These are phyloP conservation scores for Brachypterus glaber DNA, from an alignment of 2,888 invertebrate species.

Conservation along the genomic window DNA sequence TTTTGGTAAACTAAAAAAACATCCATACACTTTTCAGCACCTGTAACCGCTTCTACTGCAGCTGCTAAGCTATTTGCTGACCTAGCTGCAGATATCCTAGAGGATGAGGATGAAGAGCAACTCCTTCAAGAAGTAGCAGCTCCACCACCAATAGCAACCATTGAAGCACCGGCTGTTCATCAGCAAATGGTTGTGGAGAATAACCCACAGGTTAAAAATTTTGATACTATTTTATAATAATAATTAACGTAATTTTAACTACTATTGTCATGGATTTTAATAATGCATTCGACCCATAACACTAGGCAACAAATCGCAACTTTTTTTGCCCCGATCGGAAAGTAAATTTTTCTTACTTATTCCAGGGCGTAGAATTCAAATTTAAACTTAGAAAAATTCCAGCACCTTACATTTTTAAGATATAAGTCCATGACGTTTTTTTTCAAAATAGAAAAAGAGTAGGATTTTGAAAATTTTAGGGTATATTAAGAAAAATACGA, in stretches of 20 bases:
- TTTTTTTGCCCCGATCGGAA: too few relatives aligned
- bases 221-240: slow-evolving; percentile 21
- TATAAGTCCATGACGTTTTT: too few relatives aligned
- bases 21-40: slow-evolving; percentile 26
- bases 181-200: slow-evolving; percentile 36
- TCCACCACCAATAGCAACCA: background rate
- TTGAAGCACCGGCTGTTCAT: slow-evolving; percentile 12
- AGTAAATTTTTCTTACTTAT: too few relatives aligned
- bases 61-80: slow-evolving; percentile 81
- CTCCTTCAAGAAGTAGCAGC: slow-evolving; percentile 33
- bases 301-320: too few relatives aligned
- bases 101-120: slow-evolving; percentile 62
- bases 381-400: too few relatives aligned
- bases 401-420: too few relatives aligned
- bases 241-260: slow-evolving; percentile 27
- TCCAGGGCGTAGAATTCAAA: too few relatives aligned
- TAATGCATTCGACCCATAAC: too few relatives aligned
- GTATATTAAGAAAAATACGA: too few relatives aligned
- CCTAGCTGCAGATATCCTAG: slow-evolving; percentile 72
- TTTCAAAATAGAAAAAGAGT: too few relatives aligned
- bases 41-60: slow-evolving; percentile 64
- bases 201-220: slow-evolving; percentile 35
- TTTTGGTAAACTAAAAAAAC: slow-evolving; percentile 6
- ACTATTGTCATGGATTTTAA: too few relatives aligned
- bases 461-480: too few relatives aligned